Percentiles rank a stretch among this genome's conserved stretches.
phyloP scores from a whole-genome alignment of 2,797 vertebrate genomes.

The Molossus molossus region DNA sequence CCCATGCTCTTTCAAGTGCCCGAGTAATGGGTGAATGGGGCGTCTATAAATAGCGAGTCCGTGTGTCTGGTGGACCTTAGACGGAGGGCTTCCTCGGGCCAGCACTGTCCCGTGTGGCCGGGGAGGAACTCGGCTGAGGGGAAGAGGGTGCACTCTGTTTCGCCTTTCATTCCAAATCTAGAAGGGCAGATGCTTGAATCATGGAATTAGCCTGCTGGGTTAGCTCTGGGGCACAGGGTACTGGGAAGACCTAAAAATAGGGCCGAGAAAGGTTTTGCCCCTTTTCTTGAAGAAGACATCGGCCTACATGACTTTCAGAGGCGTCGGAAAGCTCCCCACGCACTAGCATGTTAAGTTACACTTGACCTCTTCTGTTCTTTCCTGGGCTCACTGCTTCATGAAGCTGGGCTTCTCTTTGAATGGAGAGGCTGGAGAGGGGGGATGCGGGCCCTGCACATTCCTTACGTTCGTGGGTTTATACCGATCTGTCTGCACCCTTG shows the following conservation, averaged over 20 bases:
- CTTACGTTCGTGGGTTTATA: background rate
- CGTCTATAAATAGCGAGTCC: background rate
- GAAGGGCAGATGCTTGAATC: slow-evolving; percentile 11
- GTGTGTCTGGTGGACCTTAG: background rate
- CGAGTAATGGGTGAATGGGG: background rate
- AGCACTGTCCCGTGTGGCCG: background rate
- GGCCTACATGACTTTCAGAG: background rate
- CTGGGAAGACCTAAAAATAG: slow-evolving; percentile 37
- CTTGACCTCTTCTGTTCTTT: background rate
- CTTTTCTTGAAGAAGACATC: background rate
- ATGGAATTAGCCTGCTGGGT: background rate
- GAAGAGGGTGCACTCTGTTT: background rate
- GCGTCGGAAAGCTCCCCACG: background rate
- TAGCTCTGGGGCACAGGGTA: background rate
- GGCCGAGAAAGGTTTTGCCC: background rate
- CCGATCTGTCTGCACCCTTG: background rate
- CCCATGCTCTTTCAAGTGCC: background rate
- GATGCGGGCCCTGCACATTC: background rate
- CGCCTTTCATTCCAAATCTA: background rate
- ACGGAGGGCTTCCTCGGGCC: background rate
- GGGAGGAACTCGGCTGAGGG: background rate
- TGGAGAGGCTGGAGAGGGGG: background rate
- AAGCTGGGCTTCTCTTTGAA: background rate
- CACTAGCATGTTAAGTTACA: background rate
- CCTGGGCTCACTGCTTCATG: background rate